Base-by-base conservation (phyloP, 2,113 vertebrate species). In the Phalacrocorax aristotelis region DNA sequence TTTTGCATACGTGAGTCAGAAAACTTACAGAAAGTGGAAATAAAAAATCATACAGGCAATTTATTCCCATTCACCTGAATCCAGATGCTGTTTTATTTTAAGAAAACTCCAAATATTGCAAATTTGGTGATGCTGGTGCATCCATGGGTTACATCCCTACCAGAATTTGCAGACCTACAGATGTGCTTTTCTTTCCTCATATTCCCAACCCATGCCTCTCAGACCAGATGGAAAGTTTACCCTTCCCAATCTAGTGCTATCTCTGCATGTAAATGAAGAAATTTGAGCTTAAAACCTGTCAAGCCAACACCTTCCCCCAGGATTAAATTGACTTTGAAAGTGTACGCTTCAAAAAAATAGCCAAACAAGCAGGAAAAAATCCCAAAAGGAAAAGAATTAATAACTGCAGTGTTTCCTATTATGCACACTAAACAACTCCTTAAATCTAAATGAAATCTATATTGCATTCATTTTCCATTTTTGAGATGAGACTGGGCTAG, bases 361-460 rank as follows among this genome's bases (percentile, higher is more conserved):
- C 86, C 76, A 78, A 91, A 93, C 87, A 96, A 93, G 87, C 40
- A 91, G 70, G 54, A 58, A 69, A 76, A 80, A 92, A 65, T 93
- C 93, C 96, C 92, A 80, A 95, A 88, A 87, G 90, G 66, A n/a
- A 52, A 80, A 87, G 93, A 95, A 97, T 95, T 96, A 97, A 95
- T 95, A 93, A 91, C 51, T 5, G 7, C 91, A 83, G 27, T 95
- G 93, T 96, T 97, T 97, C 97, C 96, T 97, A 95, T 96, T 83
- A 87, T 42, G 89, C 88, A 72, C 78, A 34, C 71, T 65, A 97
- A 93, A 95, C 87, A 93, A 91, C 89, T 93, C 88, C 96, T 95
- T 95, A 94, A 89, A 97, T 97, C 97, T 97, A 97, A 97, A 97
- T 97, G 96, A 97, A 97, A 97, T 97, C 97, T 97, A 78, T 97